Evolutionary conservation across 2,888 invertebrate species (phyloP).

Genomic region (Sarcophaga rosellei): DNA sequence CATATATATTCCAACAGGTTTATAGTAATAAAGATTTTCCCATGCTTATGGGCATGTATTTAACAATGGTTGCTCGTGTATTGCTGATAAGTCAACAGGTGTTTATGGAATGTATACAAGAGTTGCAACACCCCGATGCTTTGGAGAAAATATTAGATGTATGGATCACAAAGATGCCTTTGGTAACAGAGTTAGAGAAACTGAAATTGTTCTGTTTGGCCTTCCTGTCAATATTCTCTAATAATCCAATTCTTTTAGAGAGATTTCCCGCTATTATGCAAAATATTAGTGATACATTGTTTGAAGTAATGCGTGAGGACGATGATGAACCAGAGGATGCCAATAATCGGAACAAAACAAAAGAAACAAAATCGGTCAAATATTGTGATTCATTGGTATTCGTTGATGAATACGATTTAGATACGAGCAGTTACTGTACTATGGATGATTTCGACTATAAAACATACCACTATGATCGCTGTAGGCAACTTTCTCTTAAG

Average conservation of each 20-base stretch:
- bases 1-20: constrained; percentile 85
- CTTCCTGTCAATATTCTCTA: constrained; percentile 86
- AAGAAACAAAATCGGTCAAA: constrained; percentile 66
- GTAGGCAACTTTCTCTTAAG: constrained; percentile 84
- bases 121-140: constrained; percentile 84
- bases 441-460: constrained; percentile 83
- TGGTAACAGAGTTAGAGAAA: constrained; percentile 89
- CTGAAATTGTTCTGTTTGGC: constrained; percentile 91
- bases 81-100: constrained; percentile 86
- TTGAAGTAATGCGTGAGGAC: constrained; percentile 89
- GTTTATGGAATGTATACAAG: constrained; percentile 83
- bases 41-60: constrained; percentile 88
- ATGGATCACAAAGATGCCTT: constrained; percentile 90
- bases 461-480: constrained; percentile 88
- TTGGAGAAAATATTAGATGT: constrained; percentile 87
- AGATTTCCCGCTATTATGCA: constrained; percentile 88
- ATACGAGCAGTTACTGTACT: constrained; percentile 76
- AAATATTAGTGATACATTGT: constrained; percentile 88
- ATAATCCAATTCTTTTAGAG: constrained; percentile 86
- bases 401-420: constrained; percentile 79
- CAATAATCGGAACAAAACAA: constrained; percentile 47
- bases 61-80: constrained; percentile 90
- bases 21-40: constrained; percentile 87
- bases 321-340: constrained; percentile 82
- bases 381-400: constrained; percentile 81